Base-by-base conservation (phyloP, 1,140 invertebrate genomes). In the Arctopsyche grandis region DNA sequence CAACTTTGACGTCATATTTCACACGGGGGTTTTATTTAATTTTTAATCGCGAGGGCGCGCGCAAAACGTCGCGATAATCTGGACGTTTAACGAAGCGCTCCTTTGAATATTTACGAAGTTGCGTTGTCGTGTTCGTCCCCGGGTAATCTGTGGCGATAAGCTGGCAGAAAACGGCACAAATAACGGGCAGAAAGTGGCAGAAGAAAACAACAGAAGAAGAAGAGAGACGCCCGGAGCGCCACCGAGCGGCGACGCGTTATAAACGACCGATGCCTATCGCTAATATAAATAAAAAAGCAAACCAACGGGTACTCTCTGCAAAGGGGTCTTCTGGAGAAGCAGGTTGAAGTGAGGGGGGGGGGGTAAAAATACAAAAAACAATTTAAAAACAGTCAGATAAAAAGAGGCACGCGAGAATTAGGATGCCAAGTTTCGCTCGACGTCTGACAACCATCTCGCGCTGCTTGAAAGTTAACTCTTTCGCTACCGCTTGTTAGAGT, bases 201-300 rank as follows among this genome's bases (percentile, higher is more conserved):
- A 29, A 70, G 12, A 70, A 29, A 16, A 70, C 5, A 26, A 12
- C 69, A 29, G 69, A 70, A 66, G 29, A 43, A 56, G 52, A 58
- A 60, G 22, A 80, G 58, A 66, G 63, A 70, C 52, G 44, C 71
- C 48, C 69, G n/a, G 9, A 12, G 21, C 78, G 43, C 48, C 58
- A 60, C 75, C 48, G 63, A 73, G 52, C 56, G 63, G 16, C 48
- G 69, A 66, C 77, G 56, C 70, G 75, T 80, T 80, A 80, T 80
- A 80, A 80, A 80, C 79, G 79, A 80, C 75, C 79, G 79, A 80
- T 80, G 79, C 38, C 75, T 80, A 80, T 80, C 79, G 48, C 14
- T 16, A 70, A 70, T 14, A 44, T 38, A 16, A 26, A 70, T 70
- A 70, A 14, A 69, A 69, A 70, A 38, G 29, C 26, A 44, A 70